A percentile compares a stretch with the other conserved stretches of the same genome.
Evolutionary conservation across 2,113 vertebrate species (phyloP).

Genomic region (Leptodactylus fuscus): DNA sequence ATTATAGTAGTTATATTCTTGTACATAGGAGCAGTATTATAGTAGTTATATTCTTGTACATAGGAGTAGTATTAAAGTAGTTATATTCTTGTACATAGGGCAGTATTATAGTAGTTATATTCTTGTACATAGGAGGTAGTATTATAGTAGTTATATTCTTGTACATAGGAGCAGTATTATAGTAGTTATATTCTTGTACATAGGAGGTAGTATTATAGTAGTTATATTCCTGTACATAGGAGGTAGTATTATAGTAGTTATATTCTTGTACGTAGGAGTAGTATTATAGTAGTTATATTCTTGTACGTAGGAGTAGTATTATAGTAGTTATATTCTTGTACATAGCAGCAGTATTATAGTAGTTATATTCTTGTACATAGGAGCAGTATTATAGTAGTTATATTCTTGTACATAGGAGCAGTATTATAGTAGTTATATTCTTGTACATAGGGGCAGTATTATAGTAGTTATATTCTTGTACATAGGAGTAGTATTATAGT

Average conservation of each 20-base stretch:
- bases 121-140: neutral
- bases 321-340: too few relatives aligned
- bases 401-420: conserved; percentile 1
- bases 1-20: conserved; percentile 10
- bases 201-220: too few relatives aligned
- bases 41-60: neutral
- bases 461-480: conserved; percentile 1
- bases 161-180: neutral
- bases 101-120: neutral
- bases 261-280: neutral
- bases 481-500: neutral
- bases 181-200: neutral
- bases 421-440: too few relatives aligned
- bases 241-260: neutral
- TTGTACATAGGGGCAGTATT: too few relatives aligned
- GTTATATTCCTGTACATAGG: too few relatives aligned
- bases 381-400: conserved; percentile 1
- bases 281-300: neutral
- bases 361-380: conserved; percentile 3
- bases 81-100: neutral
- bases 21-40: neutral
- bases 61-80: neutral
- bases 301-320: neutral
- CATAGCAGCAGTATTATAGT: neutral
- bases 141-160: conserved; percentile 9